phyloP scores from a whole-genome alignment of 2,797 vertebrate species.

The Paramormyrops hopkinsi region DNA sequence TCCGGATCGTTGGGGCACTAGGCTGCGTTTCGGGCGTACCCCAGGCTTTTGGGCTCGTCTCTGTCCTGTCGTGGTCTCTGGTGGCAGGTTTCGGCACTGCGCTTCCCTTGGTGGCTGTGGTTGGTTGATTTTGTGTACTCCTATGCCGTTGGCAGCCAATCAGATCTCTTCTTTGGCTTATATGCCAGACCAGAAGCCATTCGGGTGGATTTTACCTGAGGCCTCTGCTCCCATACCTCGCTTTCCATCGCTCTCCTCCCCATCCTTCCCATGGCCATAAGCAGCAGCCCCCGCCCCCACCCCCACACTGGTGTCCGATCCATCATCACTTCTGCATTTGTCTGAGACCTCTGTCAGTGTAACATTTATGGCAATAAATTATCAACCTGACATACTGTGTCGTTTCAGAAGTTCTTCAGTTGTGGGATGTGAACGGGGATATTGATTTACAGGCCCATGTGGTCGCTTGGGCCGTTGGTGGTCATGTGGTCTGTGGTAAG shows the following conservation, averaged over 20 bases:
- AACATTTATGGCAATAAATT: constrained; percentile 19
- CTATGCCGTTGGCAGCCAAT: background rate
- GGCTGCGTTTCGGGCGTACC: background rate
- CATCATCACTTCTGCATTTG: background rate
- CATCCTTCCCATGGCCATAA: background rate
- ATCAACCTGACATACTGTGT: background rate
- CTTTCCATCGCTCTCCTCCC: background rate
- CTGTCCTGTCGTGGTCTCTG: background rate
- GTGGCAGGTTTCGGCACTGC: background rate
- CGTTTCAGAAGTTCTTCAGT: constrained; percentile 17
- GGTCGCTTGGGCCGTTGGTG: background rate
- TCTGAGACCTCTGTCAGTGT: background rate
- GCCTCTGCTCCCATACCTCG: background rate
- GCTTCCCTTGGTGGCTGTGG: background rate
- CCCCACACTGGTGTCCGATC: background rate
- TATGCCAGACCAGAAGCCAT: background rate
- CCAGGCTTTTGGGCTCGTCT: background rate
- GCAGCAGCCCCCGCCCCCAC: background rate
- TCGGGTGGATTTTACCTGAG: background rate
- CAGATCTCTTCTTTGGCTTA: background rate
- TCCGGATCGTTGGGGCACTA: background rate
- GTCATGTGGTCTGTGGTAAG: background rate
- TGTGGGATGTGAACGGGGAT: background rate
- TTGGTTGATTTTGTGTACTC: background rate
- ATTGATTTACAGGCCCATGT: background rate